A percentile compares a stretch with the other conserved stretches of the same genome.
Evolutionary conservation across 2,888 invertebrate genomes (phyloP).

Genomic region (Eristalinus sepulchralis): DNA sequence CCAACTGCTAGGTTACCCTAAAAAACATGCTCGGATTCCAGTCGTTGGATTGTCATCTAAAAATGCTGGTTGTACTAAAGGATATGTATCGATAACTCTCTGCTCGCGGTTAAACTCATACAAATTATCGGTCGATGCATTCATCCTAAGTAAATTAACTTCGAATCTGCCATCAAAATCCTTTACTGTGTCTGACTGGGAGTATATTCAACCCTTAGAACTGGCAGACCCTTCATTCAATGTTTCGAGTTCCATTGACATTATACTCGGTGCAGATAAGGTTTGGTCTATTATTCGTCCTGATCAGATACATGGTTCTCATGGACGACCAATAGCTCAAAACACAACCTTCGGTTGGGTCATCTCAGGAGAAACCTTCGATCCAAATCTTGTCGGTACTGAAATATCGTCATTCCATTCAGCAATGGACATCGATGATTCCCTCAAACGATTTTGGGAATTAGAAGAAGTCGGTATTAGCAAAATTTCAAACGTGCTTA

Average conservation of each 20-base stretch:
- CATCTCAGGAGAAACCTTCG: slow-evolving; percentile 10
- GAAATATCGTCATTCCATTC: neutral
- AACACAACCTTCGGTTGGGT: slow-evolving; percentile 16
- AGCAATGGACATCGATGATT: neutral
- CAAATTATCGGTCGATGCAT: neutral
- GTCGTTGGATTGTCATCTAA: neutral
- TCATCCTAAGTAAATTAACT: neutral
- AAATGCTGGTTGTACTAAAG: too few species aligned
- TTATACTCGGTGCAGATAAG: neutral
- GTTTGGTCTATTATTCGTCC: neutral
- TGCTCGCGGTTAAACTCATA: neutral
- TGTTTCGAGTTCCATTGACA: neutral
- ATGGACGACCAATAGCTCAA: neutral
- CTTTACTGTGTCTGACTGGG: slow-evolving; percentile 14
- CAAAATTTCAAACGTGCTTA: too few species aligned
- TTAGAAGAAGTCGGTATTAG: slow-evolving; percentile 16
- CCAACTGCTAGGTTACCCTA: too few species aligned
- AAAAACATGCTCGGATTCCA: too few species aligned
- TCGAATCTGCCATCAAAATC: slow-evolving; percentile 2
- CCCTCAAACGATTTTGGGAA: slow-evolving; percentile 1
- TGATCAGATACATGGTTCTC: neutral
- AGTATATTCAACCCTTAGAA: slow-evolving; percentile 33
- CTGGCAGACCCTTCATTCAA: slow-evolving; percentile 19
- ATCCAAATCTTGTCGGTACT: neutral
- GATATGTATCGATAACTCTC: too few species aligned